Base-by-base conservation (phyloP, 2,797 vertebrate species). In the Muscicapa comitata region DNA sequence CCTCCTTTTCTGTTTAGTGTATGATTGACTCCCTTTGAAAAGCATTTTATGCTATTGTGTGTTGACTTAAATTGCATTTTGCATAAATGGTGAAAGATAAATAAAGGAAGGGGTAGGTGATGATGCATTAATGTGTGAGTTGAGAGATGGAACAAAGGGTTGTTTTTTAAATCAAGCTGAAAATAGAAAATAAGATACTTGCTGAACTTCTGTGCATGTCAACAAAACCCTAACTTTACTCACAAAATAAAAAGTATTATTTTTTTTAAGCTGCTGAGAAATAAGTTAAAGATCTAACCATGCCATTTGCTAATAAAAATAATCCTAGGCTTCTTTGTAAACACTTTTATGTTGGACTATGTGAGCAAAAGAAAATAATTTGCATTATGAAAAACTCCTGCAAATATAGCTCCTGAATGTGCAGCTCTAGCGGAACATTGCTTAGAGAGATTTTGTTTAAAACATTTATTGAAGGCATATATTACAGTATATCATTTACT, bases 391-490 rank as follows among this genome's bases (percentile, higher is more conserved):
- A 96, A 97, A 97, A 79, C 88, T 95, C 86, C 80, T 94, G 95
- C 97, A 98, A 98, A 98, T 98, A 97, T 98, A 97, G 94, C 97
- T 97, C 93, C 94, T 72, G 86, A 97, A 61, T 90, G 82, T 94
- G 67, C 76, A 93, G 94, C 77, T 97, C 87, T 71, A 92, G 95
- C 90, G 96, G 95, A 94, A 97, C 96, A 98, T 97, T 98, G 97
- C 97, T 98, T 94, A 95, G 96, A 98, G 96, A 98, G 96, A 94
- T 97, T 98, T 97, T 97, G 97, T 97, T 98, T 98, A 97, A 98
- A 98, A 97, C 97, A 98, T 98, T 98, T 98, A 98, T 98, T 98
- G 97, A 96, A 98, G 97, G 97, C 97, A 98, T 98, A 98, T 98
- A 98, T 98, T 98, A 98, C 94, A 97, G 97, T 98, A 97, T 98